Percentiles rank a stretch among this genome's conserved stretches.
phyloP scores from a whole-genome alignment of 2,797 vertebrate genomes.

The Sylvia borin region DNA sequence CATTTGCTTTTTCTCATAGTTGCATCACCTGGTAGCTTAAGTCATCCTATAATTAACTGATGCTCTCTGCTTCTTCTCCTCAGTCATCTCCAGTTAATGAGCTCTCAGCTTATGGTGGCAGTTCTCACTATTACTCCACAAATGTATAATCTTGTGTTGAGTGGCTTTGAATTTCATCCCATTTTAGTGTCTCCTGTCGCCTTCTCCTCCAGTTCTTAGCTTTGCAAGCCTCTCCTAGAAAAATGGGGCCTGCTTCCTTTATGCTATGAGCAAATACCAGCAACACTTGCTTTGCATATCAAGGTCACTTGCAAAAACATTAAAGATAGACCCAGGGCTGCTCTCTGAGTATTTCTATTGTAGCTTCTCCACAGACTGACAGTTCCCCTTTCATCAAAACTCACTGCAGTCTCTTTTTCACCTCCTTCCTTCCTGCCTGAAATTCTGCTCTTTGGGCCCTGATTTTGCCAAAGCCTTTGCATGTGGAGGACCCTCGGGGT shows the following conservation, averaged over 20 bases:
- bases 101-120: not conserved
- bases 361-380: not conserved
- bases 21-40: slow-evolving; percentile 26
- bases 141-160: not conserved
- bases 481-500: not conserved
- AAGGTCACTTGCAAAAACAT: not conserved
- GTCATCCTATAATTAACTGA: slow-evolving; percentile 50
- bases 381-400: slow-evolving; percentile 41
- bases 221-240: not conserved
- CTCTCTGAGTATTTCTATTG: not conserved
- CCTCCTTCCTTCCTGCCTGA: slow-evolving; percentile 30
- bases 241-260: not conserved
- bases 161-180: not conserved
- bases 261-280: not conserved
- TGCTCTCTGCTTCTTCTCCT: slow-evolving; percentile 4
- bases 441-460: slow-evolving; percentile 4
- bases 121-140: not conserved
- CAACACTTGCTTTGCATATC: not conserved
- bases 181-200: not conserved
- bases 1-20: slow-evolving; percentile 22
- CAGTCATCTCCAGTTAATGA: slow-evolving; percentile 44
- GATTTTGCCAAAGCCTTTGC: not conserved
- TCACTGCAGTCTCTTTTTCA: not conserved
- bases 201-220: not conserved
- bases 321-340: not conserved